Conservation (phyloP, 2,797 vertebrate species). For the Gobio occitaniae region DNA sequence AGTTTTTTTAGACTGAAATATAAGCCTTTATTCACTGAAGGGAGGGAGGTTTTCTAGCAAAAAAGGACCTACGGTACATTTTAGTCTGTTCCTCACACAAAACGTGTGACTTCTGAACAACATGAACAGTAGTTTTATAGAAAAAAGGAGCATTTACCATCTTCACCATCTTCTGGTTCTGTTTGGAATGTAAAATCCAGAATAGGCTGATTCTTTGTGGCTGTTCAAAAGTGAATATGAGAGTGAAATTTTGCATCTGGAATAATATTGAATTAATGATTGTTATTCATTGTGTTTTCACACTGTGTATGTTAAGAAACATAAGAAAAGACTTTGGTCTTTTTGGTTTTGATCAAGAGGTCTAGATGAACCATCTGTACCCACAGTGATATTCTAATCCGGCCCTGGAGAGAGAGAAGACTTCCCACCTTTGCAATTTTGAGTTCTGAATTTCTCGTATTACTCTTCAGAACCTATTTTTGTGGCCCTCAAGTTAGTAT, state of each 20-base stretch:
- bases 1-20: background rate
- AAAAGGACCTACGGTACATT: background rate
- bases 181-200: background rate
- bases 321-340: background rate
- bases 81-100: conserved; percentile 1
- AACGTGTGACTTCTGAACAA: background rate
- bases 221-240: background rate
- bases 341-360: conserved; percentile 1
- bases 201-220: background rate
- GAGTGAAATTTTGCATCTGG: background rate
- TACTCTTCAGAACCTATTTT: background rate
- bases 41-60: background rate
- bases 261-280: background rate
- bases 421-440: background rate
- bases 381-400: background rate
- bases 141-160: background rate
- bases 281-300: background rate
- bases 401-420: no score
- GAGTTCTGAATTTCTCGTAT: background rate
- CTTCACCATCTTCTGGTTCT: background rate
- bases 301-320: background rate
- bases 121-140: background rate
- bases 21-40: background rate
- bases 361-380: background rate
- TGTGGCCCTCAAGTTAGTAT: background rate